Evolutionary conservation across 2,888 invertebrate genomes (phyloP), one percentile per base, ranked within the genome.

Genomic region (Calameuta pallipes): DNA sequence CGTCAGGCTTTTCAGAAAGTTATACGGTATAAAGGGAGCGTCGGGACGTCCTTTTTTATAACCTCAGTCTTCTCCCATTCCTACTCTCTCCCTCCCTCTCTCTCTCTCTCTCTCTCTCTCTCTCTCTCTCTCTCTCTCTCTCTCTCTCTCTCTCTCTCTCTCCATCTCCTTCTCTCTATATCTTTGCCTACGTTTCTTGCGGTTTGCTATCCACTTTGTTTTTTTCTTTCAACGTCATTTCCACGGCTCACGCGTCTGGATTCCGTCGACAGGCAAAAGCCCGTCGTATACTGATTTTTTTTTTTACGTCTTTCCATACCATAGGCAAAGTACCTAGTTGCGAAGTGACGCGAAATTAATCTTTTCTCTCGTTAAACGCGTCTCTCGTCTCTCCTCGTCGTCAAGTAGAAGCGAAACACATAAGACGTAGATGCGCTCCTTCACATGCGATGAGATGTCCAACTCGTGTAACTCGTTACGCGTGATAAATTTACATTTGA

Each of bases 41-140:
- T 35, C 36, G 74, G 69, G 56, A 56, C 69, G 71, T 73, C 36
- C 56, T 37, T 33, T 56, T 56, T 56, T 23, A 56, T 56, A 56
- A 56, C 23, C 6, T 23, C 23, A 23, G 69, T 35, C 41, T 37
- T 23, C 36, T 12, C 3, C 36, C 12, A 12, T 12, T 36, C 36
- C 23, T 15, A 15, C 15, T 15, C 23, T 2, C 41, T 15, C 6
- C n/a, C 75, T 78, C 31, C 31, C 31, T 31, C 31, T 1, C 31
- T 31, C 74, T 78, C 75, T 31, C n/a, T 75, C 36, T 41, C 69
- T 77, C 56, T 75, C 35, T 76, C 23, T 74, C 41, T 69, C 74
- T 78, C 75, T 31, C n/a, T 75, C 36, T 41, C 69, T 77, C 56
- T 75, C 35, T 76, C 23, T 74, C 41, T 69, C 69, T 74, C 35